A percentile compares a stretch with the other conserved stretches of the same genome.
These are phyloP conservation scores for Zaprionus inermis DNA, from an alignment of 1,140 invertebrate species.

Conservation along the genomic window DNA sequence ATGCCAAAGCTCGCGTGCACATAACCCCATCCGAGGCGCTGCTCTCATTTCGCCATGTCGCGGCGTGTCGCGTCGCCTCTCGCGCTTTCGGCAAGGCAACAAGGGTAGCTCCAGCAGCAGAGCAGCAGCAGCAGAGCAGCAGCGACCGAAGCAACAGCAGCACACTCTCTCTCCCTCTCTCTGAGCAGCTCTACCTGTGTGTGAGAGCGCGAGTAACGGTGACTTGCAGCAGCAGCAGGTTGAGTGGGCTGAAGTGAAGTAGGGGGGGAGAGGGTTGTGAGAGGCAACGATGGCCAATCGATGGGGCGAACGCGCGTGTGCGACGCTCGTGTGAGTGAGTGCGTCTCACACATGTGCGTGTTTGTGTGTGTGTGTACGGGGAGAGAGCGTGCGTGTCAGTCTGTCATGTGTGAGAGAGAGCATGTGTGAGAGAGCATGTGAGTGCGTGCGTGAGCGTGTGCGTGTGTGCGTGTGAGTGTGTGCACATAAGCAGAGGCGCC, in stretches of 20 bases:
- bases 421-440: slow-evolving; percentile 26
- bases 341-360: slow-evolving; percentile 21
- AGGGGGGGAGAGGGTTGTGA: slow-evolving; percentile 21
- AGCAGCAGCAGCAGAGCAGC: neutral
- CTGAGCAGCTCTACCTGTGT: slow-evolving; percentile 59
- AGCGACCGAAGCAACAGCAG: neutral
- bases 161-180: slow-evolving; percentile 12
- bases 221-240: slow-evolving; percentile 43
- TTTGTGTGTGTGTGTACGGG: neutral
- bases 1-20: slow-evolving; percentile 50
- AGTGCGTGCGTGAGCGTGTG: slow-evolving; percentile 21
- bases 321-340: slow-evolving; percentile 60
- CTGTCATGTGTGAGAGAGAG: slow-evolving; percentile 5
- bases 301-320: slow-evolving; percentile 75
- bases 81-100: neutral
- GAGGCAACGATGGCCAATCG: slow-evolving; percentile 75
- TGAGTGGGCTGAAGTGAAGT: slow-evolving; percentile 15
- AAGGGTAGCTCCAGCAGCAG: slow-evolving; percentile 32
- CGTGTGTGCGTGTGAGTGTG: slow-evolving; percentile 17
- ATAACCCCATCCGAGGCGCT: slow-evolving; percentile 47
- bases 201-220: slow-evolving; percentile 49
- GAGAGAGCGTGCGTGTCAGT: slow-evolving; percentile 23
- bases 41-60: slow-evolving; percentile 9
- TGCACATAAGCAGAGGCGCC: slow-evolving; percentile 60
- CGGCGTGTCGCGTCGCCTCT: too few relatives aligned